Evolutionary conservation across 2,888 invertebrate species (phyloP).

Genomic region (Epirrhoe tristata): DNA sequence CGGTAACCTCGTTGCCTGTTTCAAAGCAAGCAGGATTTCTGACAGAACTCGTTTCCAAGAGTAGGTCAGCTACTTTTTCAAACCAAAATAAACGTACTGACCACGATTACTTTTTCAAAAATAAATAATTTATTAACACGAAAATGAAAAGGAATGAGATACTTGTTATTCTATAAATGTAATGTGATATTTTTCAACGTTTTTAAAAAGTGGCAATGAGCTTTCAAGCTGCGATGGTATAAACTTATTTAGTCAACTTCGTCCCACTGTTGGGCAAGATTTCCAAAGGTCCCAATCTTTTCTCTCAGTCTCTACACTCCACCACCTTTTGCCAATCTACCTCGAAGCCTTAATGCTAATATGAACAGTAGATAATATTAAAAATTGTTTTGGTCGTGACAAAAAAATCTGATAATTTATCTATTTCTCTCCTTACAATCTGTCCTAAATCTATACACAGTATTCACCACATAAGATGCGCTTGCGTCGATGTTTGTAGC

Average conservation of each 20-base stretch:
- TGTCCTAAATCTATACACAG: constrained; percentile 10
- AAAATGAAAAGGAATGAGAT: neutral
- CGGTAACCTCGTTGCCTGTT: constrained; percentile 17
- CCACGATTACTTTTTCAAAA: neutral
- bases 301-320: no score
- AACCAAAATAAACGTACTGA: constrained; percentile 13
- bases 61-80: constrained; percentile 26
- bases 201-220: neutral
- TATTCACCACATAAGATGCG: constrained; percentile 52
- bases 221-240: neutral
- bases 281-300: no score
- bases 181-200: neutral
- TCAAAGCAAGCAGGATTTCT: constrained; percentile 17
- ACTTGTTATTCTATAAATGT: neutral
- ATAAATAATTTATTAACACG: constrained; percentile 1
- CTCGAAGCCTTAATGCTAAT: no score
- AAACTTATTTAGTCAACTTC: no score
- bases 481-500: constrained; percentile 52
- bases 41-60: constrained; percentile 24
- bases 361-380: neutral
- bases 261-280: no score
- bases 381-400: neutral
- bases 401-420: neutral
- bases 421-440: neutral
- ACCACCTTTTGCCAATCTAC: no score